phyloP scores from a whole-genome alignment of 2,113 vertebrate species.

The Nannobrachium achirus region DNA sequence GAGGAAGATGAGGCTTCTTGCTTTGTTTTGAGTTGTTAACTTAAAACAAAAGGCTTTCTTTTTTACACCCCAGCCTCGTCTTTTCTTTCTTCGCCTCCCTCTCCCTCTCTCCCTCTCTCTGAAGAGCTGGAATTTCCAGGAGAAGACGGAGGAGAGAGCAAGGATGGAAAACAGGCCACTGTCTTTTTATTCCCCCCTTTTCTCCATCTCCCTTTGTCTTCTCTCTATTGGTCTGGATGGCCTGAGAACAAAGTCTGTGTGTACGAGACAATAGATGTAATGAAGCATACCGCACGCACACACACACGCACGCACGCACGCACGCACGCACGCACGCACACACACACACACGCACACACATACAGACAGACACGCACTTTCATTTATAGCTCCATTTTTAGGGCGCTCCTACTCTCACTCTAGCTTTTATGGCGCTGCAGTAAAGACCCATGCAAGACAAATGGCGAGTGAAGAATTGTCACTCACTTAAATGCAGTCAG shows the following conservation, averaged over 20 bases:
- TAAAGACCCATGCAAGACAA: constrained; percentile 80
- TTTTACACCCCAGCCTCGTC: not conserved
- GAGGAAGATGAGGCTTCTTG: not conserved
- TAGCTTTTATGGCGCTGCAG: constrained; percentile 69
- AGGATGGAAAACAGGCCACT: constrained; percentile 49
- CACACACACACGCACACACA: too few relatives aligned
- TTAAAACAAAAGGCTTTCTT: too few relatives aligned
- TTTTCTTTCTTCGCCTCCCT: not conserved
- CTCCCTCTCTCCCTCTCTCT: not conserved
- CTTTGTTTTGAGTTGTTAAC: not conserved
- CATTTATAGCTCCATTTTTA: constrained; percentile 72
- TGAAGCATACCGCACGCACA: constrained; percentile 54
- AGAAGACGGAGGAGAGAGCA: constrained; percentile 29
- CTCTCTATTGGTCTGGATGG: constrained; percentile 56
- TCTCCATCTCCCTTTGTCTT: constrained; percentile 48
- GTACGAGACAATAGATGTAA: constrained; percentile 77
- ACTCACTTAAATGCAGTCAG: constrained; percentile 47
- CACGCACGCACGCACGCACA: constrained; percentile 22
- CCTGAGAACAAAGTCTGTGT: constrained; percentile 53
- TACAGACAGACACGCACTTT: too few relatives aligned
- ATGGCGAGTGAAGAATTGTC: constrained; percentile 71
- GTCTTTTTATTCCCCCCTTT: constrained; percentile 46
- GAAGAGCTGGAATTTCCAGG: constrained; percentile 38
- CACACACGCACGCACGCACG: constrained; percentile 7
- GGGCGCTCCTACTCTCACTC: constrained; percentile 60